Conservation (phyloP, 2,113 vertebrate species). For the Lathamus discolor region DNA sequence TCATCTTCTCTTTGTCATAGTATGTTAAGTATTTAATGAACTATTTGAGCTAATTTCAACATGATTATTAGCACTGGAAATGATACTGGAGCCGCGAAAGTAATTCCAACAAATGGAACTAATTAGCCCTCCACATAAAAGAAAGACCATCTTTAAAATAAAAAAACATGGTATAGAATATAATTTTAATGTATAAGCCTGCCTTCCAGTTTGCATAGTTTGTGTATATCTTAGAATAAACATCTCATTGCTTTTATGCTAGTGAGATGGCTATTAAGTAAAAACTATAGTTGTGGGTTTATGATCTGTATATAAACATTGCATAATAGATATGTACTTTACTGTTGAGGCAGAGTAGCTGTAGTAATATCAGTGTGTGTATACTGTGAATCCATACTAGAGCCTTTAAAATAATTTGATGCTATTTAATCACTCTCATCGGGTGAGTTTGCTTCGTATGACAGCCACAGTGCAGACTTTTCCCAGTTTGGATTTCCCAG, state of each 20-base stretch:
- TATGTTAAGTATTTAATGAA: neutral
- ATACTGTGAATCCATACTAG: neutral
- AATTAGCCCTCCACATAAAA: neutral
- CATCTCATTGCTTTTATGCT: neutral
- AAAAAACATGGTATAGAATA: neutral
- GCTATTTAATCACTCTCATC: neutral
- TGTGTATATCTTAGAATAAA: neutral
- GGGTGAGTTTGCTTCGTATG: neutral
- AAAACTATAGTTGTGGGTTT: neutral
- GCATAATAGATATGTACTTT: neutral
- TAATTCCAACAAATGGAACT: conserved; percentile 5
- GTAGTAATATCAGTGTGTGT: neutral
- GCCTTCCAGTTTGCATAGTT: neutral
- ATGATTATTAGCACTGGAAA: neutral
- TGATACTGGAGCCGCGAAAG: neutral
- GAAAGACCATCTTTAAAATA: neutral
- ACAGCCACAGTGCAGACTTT: neutral
- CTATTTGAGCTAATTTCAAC: neutral
- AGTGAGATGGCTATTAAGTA: neutral
- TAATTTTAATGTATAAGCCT: neutral
- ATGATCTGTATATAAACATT: neutral
- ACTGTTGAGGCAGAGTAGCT: neutral
- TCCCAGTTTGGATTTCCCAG: neutral
- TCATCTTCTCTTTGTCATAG: neutral
- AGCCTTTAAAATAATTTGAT: neutral